A percentile compares a stretch with the other conserved stretches of the same genome.
These are phyloP conservation scores for Machaerirhynchus nigripectus DNA, from an alignment of 2,113 vertebrate species.

Conservation along the genomic window DNA sequence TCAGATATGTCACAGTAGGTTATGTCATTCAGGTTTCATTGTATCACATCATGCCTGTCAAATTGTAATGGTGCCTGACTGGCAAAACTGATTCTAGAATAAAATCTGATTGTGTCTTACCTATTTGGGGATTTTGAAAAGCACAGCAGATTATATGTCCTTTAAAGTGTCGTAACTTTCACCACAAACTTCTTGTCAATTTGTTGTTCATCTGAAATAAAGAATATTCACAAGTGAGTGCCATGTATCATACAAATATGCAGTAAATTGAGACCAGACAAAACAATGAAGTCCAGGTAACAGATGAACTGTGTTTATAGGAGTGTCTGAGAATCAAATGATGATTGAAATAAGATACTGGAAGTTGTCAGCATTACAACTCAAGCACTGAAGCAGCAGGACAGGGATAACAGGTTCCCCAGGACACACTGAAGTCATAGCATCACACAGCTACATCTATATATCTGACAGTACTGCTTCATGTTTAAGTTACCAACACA, in stretches of 20 bases:
- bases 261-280: not conserved
- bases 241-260: not conserved
- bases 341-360: not conserved
- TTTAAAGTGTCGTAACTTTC: not conserved
- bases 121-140: slow-evolving; percentile 42
- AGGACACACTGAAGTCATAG: not conserved
- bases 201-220: not conserved
- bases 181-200: not conserved
- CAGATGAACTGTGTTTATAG: not conserved
- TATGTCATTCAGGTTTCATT: slow-evolving; percentile 43
- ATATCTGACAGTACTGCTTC: not conserved
- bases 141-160: slow-evolving; percentile 56
- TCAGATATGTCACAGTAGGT: not conserved
- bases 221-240: not conserved
- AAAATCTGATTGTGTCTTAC: slow-evolving; percentile 60
- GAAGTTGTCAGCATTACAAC: not conserved
- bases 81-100: not conserved
- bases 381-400: not conserved
- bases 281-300: not conserved
- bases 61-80: slow-evolving; percentile 30
- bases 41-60: not conserved
- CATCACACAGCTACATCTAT: not conserved
- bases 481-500: not conserved
- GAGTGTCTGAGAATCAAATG: not conserved
- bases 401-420: not conserved